Conservation (phyloP, 2,888 invertebrate genomes). For the Opisthograptis luteolata region DNA sequence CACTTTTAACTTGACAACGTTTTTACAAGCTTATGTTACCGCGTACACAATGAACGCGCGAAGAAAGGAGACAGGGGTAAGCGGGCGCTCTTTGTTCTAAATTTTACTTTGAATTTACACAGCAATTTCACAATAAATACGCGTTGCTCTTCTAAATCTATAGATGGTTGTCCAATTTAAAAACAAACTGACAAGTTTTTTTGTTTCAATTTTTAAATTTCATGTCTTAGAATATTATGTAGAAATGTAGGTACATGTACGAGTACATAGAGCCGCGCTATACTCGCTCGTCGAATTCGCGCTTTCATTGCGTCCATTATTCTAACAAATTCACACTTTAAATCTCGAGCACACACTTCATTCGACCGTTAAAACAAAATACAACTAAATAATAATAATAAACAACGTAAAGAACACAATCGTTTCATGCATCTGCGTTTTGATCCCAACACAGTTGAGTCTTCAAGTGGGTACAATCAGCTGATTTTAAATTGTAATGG, state of each 20-base stretch:
- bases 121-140: too few relatives aligned
- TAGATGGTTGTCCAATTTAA: too few relatives aligned
- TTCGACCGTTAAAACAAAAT: slow-evolving; percentile 12
- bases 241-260: too few relatives aligned
- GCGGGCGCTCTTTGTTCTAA: too few relatives aligned
- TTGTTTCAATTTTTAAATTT: too few relatives aligned
- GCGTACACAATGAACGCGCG: not conserved
- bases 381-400: slow-evolving; percentile 39
- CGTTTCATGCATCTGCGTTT: slow-evolving; percentile 42
- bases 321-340: slow-evolving; percentile 1
- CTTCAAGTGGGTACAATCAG: not conserved
- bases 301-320: slow-evolving; percentile 1
- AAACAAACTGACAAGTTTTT: too few relatives aligned
- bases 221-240: too few relatives aligned
- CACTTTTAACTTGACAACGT: not conserved
- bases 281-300: not conserved
- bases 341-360: slow-evolving; percentile 7
- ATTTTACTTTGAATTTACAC: too few relatives aligned
- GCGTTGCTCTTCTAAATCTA: too few relatives aligned
- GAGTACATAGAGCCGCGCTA: too few relatives aligned
- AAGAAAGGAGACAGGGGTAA: too few relatives aligned
- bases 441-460: slow-evolving; percentile 28
- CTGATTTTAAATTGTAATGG: not conserved
- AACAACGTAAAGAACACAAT: slow-evolving; percentile 54
- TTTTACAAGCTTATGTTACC: not conserved